Conservation (phyloP, 2,797 vertebrate species). For the Gobio occitaniae region DNA sequence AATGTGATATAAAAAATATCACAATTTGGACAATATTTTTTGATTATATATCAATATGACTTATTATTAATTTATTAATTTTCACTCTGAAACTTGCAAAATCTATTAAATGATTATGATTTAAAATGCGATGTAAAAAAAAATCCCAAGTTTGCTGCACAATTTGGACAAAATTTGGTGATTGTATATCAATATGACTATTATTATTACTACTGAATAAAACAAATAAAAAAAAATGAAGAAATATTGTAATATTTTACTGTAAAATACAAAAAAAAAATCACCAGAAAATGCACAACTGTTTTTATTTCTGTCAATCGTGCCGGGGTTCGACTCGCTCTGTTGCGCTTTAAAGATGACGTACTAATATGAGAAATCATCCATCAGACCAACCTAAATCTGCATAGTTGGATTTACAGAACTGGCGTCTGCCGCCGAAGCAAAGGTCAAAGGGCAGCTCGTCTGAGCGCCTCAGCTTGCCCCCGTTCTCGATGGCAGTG, state of each 20-base stretch:
- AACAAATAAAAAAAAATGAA: too few relatives aligned
- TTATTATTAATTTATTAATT: neutral
- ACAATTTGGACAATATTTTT: too few relatives aligned
- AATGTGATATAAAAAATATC: neutral
- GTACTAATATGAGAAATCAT: neutral
- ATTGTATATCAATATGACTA: neutral
- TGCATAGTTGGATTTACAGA: constrained; percentile 90
- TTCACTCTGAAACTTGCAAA: too few relatives aligned
- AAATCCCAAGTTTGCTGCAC: neutral
- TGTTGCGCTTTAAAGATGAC: neutral
- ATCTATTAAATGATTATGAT: too few relatives aligned
- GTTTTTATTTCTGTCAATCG: neutral
- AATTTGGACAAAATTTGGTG: too few relatives aligned
- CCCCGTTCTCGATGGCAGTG: constrained; percentile 91
- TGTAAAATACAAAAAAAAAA: neutral
- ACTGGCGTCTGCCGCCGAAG: constrained; percentile 94
- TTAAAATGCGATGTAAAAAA: neutral
- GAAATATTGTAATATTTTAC: too few relatives aligned
- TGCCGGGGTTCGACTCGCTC: neutral
- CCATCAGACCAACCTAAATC: constrained; percentile 86
- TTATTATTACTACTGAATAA: neutral
- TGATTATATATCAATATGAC: neutral
- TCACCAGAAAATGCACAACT: neutral
- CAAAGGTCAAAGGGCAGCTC: constrained; percentile 96
- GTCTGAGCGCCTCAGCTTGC: constrained; percentile 84